phyloP scores from a whole-genome alignment of 2,888 invertebrate genomes.

The Melinopterus prodromus region DNA sequence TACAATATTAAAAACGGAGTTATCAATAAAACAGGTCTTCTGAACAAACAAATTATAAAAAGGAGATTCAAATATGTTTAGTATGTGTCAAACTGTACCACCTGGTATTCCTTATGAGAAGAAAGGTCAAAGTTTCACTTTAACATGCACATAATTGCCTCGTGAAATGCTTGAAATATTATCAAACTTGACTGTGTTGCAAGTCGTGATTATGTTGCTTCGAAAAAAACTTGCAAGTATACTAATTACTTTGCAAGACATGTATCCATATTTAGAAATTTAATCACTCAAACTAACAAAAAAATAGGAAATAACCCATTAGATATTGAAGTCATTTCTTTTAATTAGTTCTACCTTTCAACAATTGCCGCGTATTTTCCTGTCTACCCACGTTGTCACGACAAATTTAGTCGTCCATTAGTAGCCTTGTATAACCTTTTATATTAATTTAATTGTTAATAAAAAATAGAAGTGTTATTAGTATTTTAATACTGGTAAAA shows the following conservation, averaged over 20 bases:
- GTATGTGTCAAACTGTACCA: neutral
- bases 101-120: neutral
- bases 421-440: neutral
- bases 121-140: neutral
- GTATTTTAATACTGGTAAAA: neutral
- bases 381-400: neutral
- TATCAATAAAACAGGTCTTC: too few species aligned
- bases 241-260: too few species aligned
- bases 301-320: neutral
- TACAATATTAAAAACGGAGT: too few species aligned
- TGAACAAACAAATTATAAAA: too few species aligned
- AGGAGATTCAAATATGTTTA: too few species aligned
- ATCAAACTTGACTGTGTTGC: neutral
- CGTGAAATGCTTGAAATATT: neutral
- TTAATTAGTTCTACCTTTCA: constrained; percentile 4
- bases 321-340: neutral
- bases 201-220: neutral
- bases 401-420: neutral
- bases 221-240: too few species aligned
- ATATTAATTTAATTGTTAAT: too few species aligned
- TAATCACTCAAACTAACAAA: neutral
- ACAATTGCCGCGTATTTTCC: neutral
- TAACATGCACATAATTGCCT: neutral
- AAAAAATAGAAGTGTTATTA: neutral
- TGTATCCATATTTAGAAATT: neutral